Evolutionary conservation across 1,140 invertebrate genomes (phyloP).

Genomic region (Drosophila pallidifrons): DNA sequence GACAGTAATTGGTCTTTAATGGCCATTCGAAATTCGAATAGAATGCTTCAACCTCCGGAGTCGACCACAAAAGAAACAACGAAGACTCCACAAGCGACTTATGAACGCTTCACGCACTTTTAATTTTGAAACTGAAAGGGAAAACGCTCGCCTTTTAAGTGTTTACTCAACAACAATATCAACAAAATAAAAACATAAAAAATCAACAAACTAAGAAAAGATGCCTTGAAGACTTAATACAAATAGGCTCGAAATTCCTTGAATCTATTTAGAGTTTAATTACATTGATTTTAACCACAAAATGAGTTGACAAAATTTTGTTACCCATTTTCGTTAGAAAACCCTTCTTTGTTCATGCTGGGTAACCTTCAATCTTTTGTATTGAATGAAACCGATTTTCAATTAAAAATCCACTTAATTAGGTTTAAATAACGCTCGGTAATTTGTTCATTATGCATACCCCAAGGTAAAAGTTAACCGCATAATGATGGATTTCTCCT

Average conservation of each 20-base stretch:
- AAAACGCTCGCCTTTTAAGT: slow-evolving; percentile 41
- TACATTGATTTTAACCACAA: slow-evolving; percentile 56
- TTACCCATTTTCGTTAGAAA: slow-evolving; percentile 30
- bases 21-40: slow-evolving; percentile 30
- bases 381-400: slow-evolving; percentile 44
- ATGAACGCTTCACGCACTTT: slow-evolving; percentile 72
- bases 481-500: not conserved
- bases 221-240: slow-evolving; percentile 20
- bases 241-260: slow-evolving; percentile 41
- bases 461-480: slow-evolving; percentile 31
- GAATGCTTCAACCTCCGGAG: slow-evolving; percentile 52
- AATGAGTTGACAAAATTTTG: slow-evolving; percentile 72
- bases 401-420: slow-evolving; percentile 38
- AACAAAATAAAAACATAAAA: slow-evolving; percentile 5
- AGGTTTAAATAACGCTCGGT: slow-evolving; percentile 22
- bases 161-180: slow-evolving; percentile 12
- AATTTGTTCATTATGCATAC: slow-evolving; percentile 21
- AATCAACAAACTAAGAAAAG: slow-evolving; percentile 1
- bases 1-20: slow-evolving; percentile 71
- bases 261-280: slow-evolving; percentile 59
- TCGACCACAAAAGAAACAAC: slow-evolving; percentile 24
- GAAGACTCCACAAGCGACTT: slow-evolving; percentile 29
- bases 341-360: slow-evolving; percentile 23
- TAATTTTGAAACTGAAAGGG: slow-evolving; percentile 55
- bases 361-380: slow-evolving; percentile 57